These are phyloP conservation scores for Gymnocephalus cernua DNA, from an alignment of 2,113 vertebrate genomes.

Conservation along the genomic window DNA sequence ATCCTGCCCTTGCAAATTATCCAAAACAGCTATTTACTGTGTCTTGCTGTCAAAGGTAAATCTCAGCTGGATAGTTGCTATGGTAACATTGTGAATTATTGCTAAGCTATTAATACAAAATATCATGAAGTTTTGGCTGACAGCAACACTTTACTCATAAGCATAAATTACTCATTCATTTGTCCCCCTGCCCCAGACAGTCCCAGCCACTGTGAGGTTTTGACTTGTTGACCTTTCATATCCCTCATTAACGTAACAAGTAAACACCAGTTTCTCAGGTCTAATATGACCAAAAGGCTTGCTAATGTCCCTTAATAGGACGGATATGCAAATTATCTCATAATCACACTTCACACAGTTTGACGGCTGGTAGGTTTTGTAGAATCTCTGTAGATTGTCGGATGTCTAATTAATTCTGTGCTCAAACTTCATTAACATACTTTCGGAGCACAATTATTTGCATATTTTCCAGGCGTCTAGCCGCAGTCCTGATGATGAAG, in stretches of 20 bases:
- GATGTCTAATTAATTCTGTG: constrained; percentile 64
- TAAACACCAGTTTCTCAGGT: constrained; percentile 43
- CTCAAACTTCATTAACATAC: constrained; percentile 65
- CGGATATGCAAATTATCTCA: constrained; percentile 66
- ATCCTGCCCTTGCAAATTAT: not conserved
- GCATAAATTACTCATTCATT: constrained; percentile 35
- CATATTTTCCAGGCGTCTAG: constrained; percentile 64
- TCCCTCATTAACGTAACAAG: constrained; percentile 50
- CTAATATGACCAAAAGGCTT: constrained; percentile 42
- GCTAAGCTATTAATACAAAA: constrained; percentile 19
- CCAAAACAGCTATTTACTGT: not conserved
- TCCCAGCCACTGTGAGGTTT: constrained; percentile 6
- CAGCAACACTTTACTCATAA: not conserved
- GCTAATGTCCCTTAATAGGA: constrained; percentile 67
- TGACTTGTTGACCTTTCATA: constrained; percentile 54
- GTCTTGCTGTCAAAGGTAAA: constrained; percentile 6
- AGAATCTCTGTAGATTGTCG: constrained; percentile 55
- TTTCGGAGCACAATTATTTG: constrained; percentile 60
- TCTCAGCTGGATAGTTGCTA: constrained; percentile 19
- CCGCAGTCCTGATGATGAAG: constrained; percentile 44
- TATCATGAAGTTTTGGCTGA: not conserved
- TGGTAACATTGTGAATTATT: constrained; percentile 11
- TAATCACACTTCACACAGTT: constrained; percentile 62
- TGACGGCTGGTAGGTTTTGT: constrained; percentile 60
- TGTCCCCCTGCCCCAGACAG: constrained; percentile 13